A percentile compares a stretch with the other conserved stretches of the same genome.
Conservation (phyloP, 2,113 vertebrate species). For the Catharus bicknelli region DNA sequence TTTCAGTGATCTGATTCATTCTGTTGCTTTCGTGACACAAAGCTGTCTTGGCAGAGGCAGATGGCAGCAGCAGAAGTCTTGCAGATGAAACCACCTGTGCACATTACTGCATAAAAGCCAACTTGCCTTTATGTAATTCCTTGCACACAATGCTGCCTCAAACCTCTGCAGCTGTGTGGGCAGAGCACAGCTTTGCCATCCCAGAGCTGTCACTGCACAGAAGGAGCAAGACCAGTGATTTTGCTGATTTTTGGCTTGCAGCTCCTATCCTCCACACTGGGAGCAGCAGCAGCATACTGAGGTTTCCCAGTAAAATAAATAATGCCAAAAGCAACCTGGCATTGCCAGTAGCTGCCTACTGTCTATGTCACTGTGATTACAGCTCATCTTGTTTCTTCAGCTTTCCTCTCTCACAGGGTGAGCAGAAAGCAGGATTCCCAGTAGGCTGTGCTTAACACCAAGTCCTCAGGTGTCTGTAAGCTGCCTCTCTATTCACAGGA, state of each 20-base stretch:
- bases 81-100: neutral
- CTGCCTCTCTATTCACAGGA: neutral
- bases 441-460: neutral
- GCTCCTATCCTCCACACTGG: neutral
- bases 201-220: neutral
- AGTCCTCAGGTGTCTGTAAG: neutral
- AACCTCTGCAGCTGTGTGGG: fast-evolving
- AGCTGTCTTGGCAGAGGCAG: neutral
- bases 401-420: neutral
- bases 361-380: fast-evolving
- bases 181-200: neutral
- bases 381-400: neutral
- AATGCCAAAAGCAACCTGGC: neutral
- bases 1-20: neutral
- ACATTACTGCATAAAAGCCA: neutral
- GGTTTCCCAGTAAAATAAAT: neutral
- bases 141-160: neutral
- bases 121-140: neutral
- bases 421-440: neutral
- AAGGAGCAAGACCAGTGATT: neutral
- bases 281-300: neutral
- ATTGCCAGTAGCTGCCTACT: neutral
- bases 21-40: neutral
- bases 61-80: neutral
- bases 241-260: neutral